Base-by-base conservation (phyloP, 2,797 vertebrate genomes). In the Halcyon badia region DNA sequence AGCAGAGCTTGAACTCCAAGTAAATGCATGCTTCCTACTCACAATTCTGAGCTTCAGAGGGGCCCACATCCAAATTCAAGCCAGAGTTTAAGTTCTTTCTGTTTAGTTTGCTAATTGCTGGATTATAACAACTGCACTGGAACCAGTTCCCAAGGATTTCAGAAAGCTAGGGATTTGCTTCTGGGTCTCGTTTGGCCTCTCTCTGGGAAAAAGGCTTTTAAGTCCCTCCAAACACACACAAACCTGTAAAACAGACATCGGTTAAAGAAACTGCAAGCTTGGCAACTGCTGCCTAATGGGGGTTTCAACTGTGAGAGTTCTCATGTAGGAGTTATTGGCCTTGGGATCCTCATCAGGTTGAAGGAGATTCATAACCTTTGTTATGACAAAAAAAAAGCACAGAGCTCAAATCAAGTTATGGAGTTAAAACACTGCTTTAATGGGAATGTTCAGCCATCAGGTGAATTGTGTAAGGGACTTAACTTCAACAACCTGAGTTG, bases 1-100 rank as follows among this genome's bases (percentile, higher is more conserved):
- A 64, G 60, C 42, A 83, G 81, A 94, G 83, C 78, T 49, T 88
- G 28, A 94, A 84, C 86, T 86, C 60, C 68, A 81, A 92, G 68
- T 48, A 35, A 84, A n/a, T 31, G n/a, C 44, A 69, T 8, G 41
- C 73, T 94, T 94, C 72, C 60, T 68, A 87, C 44, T 86, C 80
- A 31, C 11, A 84, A 86, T 52, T 81, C 57, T 14, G 35, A 73
- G 61, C 35, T 91, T 77, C 64, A 75, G 54, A 77, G 35, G 19
- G 26, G n/a, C 37, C 70, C 44, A 65, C 30, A 73, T 72, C 15
- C 70, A 83, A 95, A 89, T 42, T 83, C 57, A 83, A 83, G 44
- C 21, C n/a, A 62, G 35, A 19, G 77, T 62, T 90, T 64, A 84
- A 69, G 26, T 46, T 71, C 15, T 87, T 79, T 72, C 48, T 79